Base-by-base conservation (phyloP, 2,797 vertebrate genomes). In the Crypturellus tataupa region DNA sequence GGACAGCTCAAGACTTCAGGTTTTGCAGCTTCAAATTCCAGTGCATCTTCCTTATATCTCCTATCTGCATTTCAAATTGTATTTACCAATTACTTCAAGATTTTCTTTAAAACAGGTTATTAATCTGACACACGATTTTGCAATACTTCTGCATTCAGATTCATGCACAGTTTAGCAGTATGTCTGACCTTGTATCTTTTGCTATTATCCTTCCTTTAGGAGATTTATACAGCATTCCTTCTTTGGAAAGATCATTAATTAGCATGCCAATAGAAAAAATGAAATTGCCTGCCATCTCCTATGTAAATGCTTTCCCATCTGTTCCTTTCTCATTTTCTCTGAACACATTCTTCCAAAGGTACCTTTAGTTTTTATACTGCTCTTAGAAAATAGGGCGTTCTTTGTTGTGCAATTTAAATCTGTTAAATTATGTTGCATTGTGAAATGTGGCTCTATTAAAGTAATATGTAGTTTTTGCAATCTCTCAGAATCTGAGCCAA, bases 201-300 rank as follows among this genome's bases (percentile, higher is more conserved):
- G 87, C 75, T 94, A 94, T 95, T 95, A 97, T 95, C 91, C 91
- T 91, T 93, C 80, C 91, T 94, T 94, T 94, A 88, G 91, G 91
- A 96, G 87, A 96, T 96, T 94, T 96, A 95, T 91, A 94, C 78
- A 85, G 85, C 85, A 95, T 96, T 95, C 78, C 88, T 96, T 90
- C 85, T 90, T 91, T 94, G 95, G 95, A 90, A 96, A 94, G 85
- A 93, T 94, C 94, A 94, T 97, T 96, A 96, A 96, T 95, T 95
- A 97, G 91, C 94, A 96, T 96, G 89, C 91, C 95, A 95, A 96
- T 93, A 91, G 87, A 88, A 96, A 90, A 96, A 96, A 90, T 87
- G 47, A 96, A 95, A 96, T 95, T 93, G 94, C 93, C 89, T 94
- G 71, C 93, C 87, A 91, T 94, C 78, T 89, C 84, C 83, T 95